Conservation (phyloP, 2,888 invertebrate species). For the Lordiphosa fenestrarum region DNA sequence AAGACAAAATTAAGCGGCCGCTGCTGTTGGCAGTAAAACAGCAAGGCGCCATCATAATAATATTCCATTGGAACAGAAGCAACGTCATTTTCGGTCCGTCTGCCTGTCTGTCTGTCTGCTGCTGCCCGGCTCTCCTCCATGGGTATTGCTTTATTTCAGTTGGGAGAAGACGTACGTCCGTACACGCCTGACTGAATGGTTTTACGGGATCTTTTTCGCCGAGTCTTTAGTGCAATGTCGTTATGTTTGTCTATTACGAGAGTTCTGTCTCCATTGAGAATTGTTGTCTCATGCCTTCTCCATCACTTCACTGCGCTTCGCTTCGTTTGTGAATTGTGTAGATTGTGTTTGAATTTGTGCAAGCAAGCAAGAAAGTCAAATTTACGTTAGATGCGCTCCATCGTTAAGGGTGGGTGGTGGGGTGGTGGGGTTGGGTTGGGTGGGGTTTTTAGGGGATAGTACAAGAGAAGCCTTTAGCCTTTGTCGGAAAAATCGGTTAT, state of each 20-base stretch:
- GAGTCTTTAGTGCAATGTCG: slow-evolving; percentile 54
- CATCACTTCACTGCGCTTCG: slow-evolving; percentile 42
- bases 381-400: slow-evolving; percentile 43
- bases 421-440: too few species aligned
- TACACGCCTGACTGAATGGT: slow-evolving; percentile 13
- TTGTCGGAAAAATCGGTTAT: neutral
- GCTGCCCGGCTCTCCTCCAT: slow-evolving; percentile 1
- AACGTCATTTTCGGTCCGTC: slow-evolving; percentile 13
- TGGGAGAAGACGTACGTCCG: slow-evolving; percentile 36
- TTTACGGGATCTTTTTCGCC: slow-evolving; percentile 18
- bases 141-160: slow-evolving; percentile 48
- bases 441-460: too few species aligned
- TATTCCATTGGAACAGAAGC: slow-evolving; percentile 47
- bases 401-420: neutral
- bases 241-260: slow-evolving; percentile 68
- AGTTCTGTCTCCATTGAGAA: slow-evolving; percentile 59
- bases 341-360: slow-evolving; percentile 59
- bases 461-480: too few species aligned
- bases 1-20: slow-evolving; percentile 69
- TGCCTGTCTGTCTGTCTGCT: slow-evolving; percentile 2
- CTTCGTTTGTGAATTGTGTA: slow-evolving; percentile 41
- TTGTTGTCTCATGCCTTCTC: slow-evolving; percentile 21
- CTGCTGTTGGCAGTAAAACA: slow-evolving; percentile 60
- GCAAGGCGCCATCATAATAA: slow-evolving; percentile 68
- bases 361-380: slow-evolving; percentile 63